Evolutionary conservation across 2,113 vertebrate genomes (phyloP).

Genomic region (Helogale parvula): DNA sequence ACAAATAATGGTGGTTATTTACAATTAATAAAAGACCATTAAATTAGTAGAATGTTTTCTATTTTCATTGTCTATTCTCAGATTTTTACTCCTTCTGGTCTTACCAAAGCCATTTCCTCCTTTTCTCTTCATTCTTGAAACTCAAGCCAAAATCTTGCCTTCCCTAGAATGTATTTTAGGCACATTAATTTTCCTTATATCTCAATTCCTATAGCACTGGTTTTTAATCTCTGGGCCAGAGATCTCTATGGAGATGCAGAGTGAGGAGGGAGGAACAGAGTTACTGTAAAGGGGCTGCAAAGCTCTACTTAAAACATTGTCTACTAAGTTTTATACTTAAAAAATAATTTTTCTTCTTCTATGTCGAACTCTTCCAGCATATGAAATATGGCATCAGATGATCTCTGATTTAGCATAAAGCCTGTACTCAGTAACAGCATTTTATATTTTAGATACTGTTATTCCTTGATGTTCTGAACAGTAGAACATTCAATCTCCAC

Average conservation of each 20-base stretch:
- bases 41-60: conserved; percentile 10
- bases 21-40: conserved; percentile 21
- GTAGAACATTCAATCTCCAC: not conserved
- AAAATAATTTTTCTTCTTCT: not conserved
- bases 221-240: conserved; percentile 17
- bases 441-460: conserved; percentile 28
- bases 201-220: not conserved
- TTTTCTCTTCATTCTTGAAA: conserved; percentile 48
- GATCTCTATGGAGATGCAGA: not conserved
- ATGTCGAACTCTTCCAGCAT: not conserved
- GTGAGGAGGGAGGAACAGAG: not conserved
- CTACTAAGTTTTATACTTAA: not conserved
- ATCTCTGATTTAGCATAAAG: conserved; percentile 19
- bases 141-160: conserved; percentile 10
- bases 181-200: conserved; percentile 23
- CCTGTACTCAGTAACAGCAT: not conserved
- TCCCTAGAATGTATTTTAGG: not conserved
- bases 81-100: not conserved
- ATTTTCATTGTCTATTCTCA: conserved; percentile 17
- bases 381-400: not conserved
- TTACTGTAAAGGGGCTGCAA: not conserved
- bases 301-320: conserved; percentile 13
- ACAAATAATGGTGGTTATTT: not conserved
- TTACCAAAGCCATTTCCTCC: conserved; percentile 23
- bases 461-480: not conserved